Percentiles rank a stretch among this genome's conserved stretches.
phyloP scores from a whole-genome alignment of 2,888 invertebrate genomes.

The Pinctada fucata region DNA sequence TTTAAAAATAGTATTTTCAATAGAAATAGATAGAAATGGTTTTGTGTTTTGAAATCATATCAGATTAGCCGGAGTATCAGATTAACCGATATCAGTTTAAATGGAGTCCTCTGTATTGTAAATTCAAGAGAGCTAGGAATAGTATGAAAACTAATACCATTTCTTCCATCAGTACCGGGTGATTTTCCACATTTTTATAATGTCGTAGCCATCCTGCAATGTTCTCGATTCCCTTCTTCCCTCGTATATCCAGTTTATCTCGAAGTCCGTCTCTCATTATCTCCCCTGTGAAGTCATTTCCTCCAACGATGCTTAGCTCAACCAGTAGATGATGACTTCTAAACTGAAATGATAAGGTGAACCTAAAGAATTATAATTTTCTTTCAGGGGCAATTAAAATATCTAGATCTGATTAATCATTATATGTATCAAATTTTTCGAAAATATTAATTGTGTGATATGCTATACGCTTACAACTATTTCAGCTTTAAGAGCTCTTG shows the following conservation, averaged over 20 bases:
- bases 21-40: too few relatives aligned
- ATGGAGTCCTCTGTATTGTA: too few relatives aligned
- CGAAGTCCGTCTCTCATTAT: slow-evolving; percentile 50
- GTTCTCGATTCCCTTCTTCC: slow-evolving; percentile 49
- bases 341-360: slow-evolving; percentile 46
- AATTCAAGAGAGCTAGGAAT: too few relatives aligned
- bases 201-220: slow-evolving; percentile 64
- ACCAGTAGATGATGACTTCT: slow-evolving; percentile 54
- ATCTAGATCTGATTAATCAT: neutral
- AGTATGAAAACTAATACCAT: too few relatives aligned
- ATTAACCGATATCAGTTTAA: too few relatives aligned
- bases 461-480: too few relatives aligned
- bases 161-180: slow-evolving; percentile 52
- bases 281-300: slow-evolving; percentile 72
- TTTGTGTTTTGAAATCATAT: too few relatives aligned
- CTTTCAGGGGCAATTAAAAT: neutral
- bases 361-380: neutral
- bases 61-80: too few relatives aligned
- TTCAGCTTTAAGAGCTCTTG: too few relatives aligned
- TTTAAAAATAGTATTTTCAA: too few relatives aligned
- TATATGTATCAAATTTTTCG: neutral
- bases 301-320: slow-evolving; percentile 70
- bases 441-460: neutral
- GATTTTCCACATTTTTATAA: slow-evolving; percentile 63
- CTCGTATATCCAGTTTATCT: slow-evolving; percentile 55